These are phyloP conservation scores for Spinus pinus DNA, from an alignment of 2,797 vertebrate genomes.

Conservation along the genomic window DNA sequence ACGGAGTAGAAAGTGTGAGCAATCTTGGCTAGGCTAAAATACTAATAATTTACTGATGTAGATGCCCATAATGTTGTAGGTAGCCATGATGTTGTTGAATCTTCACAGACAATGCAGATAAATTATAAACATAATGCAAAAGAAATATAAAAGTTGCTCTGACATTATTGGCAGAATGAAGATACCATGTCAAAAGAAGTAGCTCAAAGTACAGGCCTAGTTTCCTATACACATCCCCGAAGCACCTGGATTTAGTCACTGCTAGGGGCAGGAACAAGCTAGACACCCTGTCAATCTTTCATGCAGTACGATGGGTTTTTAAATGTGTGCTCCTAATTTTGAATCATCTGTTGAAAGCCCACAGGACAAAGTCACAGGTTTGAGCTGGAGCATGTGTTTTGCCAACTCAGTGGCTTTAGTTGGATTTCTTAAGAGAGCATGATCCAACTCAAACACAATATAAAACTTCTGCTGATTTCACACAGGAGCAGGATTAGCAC, in stretches of 20 bases:
- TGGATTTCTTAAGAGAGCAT: not conserved
- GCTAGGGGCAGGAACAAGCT: not conserved
- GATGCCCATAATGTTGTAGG: not conserved
- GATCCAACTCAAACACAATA: not conserved
- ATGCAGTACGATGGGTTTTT: fast-evolving
- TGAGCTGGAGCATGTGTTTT: not conserved
- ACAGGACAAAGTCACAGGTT: not conserved
- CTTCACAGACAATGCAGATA: not conserved
- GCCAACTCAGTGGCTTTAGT: not conserved
- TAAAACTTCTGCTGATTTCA: not conserved
- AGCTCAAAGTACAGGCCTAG: not conserved
- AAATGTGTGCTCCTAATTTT: not conserved
- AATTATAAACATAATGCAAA: not conserved
- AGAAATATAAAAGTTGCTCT: not conserved
- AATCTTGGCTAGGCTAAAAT: not conserved
- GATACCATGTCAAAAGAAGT: not conserved
- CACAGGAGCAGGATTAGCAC: not conserved
- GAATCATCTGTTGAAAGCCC: not conserved
- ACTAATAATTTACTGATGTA: not conserved
- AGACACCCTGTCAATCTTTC: fast-evolving
- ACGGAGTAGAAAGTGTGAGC: not conserved
- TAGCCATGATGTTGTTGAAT: not conserved
- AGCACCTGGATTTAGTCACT: not conserved
- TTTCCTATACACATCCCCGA: not conserved
- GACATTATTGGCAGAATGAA: not conserved